Base-by-base conservation (phyloP, 2,113 vertebrate genomes). In the Rhabdomys dilectus region DNA sequence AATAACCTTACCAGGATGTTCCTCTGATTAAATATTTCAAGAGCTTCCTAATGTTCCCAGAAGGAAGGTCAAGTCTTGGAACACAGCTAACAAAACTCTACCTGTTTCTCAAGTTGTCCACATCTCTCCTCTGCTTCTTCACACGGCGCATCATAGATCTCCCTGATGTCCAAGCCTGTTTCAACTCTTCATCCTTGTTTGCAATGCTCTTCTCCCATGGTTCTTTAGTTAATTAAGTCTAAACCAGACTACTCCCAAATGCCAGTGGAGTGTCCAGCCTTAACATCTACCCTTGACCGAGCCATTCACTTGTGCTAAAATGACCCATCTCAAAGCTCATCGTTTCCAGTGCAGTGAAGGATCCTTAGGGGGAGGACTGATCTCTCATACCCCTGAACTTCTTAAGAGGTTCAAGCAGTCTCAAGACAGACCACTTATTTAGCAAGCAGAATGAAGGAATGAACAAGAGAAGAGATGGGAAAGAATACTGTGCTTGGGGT, bases 271-370 rank as follows among this genome's bases (percentile, higher is more conserved):
- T 1, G 24, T 29, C 11, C 0, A 34, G 13, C 8, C n/a, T n/a
- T 17, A 8, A 6, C 2, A 0, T 4, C n/a, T 56, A 7, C 42
- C 31, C 48, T 0, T 5, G 26, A 39, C 0, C 64, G 34, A 26
- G 10, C 31, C 42, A 29, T 81, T 34, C 6, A 9, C 39, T 17
- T 39, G n/a, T 21, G 22, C 11, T 48, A 56, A 6, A 8, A 51
- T 22, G 68, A 39, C 22, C 10, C 15, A 11, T 26, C 34, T 85
- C 10, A 19, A 29, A 34, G n/a, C 29, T 22, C 39, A 3, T 62
- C 51, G 66, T 77, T 31, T 39, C 72, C 58, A 58, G 76, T 34
- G 3, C 16, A 19, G 16, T 70, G 3, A 53, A n/a, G 36, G 34
- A 58, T 76, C 7, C 42, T 53, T 45, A 15, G 81, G 1, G 39